phyloP scores from a whole-genome alignment of 2,888 invertebrate species.

The Cosmia trapezina region DNA sequence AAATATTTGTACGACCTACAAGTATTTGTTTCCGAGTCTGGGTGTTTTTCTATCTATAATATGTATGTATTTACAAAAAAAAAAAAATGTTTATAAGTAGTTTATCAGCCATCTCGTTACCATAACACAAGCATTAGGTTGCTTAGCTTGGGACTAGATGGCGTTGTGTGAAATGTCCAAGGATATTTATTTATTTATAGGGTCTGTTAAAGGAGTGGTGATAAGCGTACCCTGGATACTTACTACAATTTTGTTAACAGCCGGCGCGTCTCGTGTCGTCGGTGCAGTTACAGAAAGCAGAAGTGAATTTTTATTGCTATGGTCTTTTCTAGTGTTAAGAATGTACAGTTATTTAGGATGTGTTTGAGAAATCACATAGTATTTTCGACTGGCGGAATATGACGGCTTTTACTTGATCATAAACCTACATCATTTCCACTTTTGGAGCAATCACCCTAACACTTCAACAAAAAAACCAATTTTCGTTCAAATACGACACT shows the following conservation, averaged over 20 bases:
- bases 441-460: slow-evolving; percentile 4
- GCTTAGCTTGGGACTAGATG: no score
- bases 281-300: neutral
- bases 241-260: neutral
- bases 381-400: neutral
- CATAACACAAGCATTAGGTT: no score
- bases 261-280: no score
- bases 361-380: neutral
- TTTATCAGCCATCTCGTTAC: no score
- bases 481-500: slow-evolving; percentile 31
- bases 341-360: neutral
- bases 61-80: no score
- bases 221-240: neutral
- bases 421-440: neutral
- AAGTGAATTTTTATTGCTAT: neutral
- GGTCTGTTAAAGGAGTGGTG: neutral
- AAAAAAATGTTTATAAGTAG: no score
- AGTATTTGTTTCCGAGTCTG: no score
- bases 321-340: neutral
- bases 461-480: slow-evolving; percentile 30
- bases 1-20: no score
- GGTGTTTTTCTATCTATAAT: no score
- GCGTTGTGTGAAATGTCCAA: no score
- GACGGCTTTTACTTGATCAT: neutral
- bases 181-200: no score